Evolutionary conservation across 2,888 invertebrate genomes (phyloP).

Genomic region (Pinctada fucata): DNA sequence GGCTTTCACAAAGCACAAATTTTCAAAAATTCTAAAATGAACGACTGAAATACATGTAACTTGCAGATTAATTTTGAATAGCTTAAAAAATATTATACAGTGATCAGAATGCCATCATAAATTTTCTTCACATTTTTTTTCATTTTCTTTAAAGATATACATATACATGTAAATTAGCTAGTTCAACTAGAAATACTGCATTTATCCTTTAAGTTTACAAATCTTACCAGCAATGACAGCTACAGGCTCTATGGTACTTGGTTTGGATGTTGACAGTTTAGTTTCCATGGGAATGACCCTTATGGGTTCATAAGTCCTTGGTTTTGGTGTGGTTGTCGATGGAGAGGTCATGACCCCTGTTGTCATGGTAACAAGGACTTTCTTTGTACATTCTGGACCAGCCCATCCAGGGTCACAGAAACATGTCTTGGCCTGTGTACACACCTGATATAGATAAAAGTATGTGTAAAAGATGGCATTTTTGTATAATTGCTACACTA

Average conservation of each 20-base stretch:
- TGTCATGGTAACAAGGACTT: constrained; percentile 52
- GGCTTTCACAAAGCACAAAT: too few species aligned
- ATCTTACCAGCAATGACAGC: constrained; percentile 61
- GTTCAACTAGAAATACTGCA: too few species aligned
- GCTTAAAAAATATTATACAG: too few species aligned
- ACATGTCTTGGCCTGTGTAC: constrained; percentile 94
- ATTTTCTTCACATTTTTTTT: too few species aligned
- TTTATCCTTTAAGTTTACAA: too few species aligned
- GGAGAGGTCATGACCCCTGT: constrained; percentile 47
- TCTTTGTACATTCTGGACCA: constrained; percentile 73
- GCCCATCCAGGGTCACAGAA: constrained; percentile 87
- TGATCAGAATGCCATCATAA: too few species aligned
- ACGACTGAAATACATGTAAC: too few species aligned
- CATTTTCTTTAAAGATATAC: too few species aligned
- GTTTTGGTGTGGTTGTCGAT: constrained; percentile 36
- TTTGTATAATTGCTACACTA: too few species aligned
- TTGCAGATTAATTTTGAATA: too few species aligned
- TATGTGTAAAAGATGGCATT: neutral
- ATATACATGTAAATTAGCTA: too few species aligned
- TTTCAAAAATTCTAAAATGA: too few species aligned
- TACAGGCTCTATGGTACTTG: constrained; percentile 46
- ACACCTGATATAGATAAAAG: constrained; percentile 82
- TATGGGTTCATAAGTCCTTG: constrained; percentile 36
- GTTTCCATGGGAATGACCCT: constrained; percentile 48
- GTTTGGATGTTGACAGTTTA: constrained; percentile 33